Percentiles rank a stretch among this genome's conserved stretches.
Evolutionary conservation across 2,888 invertebrate genomes (phyloP).

Genomic region (Stomorhina lunata): DNA sequence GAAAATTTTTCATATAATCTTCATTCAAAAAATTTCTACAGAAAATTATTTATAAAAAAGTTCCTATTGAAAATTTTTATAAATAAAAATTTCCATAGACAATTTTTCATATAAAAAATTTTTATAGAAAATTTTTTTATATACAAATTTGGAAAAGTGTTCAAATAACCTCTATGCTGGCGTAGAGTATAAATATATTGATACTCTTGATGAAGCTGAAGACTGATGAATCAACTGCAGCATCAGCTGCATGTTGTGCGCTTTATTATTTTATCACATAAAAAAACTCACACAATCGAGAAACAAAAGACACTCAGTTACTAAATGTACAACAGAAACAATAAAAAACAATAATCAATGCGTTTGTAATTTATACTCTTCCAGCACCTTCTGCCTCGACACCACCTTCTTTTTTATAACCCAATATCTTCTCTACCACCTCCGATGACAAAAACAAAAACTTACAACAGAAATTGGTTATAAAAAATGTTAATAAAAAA

Average conservation of each 20-base stretch:
- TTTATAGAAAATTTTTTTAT: too few relatives aligned
- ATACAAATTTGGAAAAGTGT: too few relatives aligned
- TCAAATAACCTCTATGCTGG: too few relatives aligned
- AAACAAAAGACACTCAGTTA: conserved; percentile 48
- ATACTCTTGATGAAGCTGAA: conserved; percentile 67
- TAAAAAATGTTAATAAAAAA: conserved; percentile 30
- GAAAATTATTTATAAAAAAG: too few relatives aligned
- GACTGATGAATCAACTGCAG: conserved; percentile 19
- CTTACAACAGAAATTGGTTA: conserved; percentile 25
- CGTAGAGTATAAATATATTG: too few relatives aligned
- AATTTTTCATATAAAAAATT: too few relatives aligned
- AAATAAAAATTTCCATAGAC: too few relatives aligned
- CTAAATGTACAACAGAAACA: conserved; percentile 35
- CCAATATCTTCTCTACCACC: conserved; percentile 35
- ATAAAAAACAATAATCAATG: conserved; percentile 64
- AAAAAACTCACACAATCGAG: conserved; percentile 5
- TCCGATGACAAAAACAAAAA: conserved; percentile 48
- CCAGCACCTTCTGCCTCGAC: too few relatives aligned
- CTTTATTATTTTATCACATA: conserved; percentile 72
- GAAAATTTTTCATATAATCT: too few relatives aligned
- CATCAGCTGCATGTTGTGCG: conserved; percentile 74
- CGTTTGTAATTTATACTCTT: conserved; percentile 74
- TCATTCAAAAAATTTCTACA: too few relatives aligned
- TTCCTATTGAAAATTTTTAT: too few relatives aligned
- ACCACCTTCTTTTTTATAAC: too few relatives aligned